Conservation (phyloP, 2,797 vertebrate species). For the Manis javanica region DNA sequence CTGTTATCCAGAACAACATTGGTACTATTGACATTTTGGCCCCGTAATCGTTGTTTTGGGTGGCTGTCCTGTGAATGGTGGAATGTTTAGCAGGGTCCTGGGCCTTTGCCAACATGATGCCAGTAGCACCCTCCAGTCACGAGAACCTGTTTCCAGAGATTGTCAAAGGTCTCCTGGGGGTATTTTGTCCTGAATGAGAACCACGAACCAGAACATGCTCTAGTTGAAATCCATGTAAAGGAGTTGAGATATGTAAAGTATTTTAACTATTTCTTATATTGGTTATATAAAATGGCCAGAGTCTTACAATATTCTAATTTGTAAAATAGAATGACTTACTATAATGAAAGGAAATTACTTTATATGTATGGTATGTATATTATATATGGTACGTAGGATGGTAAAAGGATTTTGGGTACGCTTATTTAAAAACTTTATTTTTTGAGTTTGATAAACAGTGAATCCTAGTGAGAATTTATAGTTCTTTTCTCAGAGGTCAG, state of each 20-base stretch:
- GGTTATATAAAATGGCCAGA: not conserved
- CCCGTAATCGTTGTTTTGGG: not conserved
- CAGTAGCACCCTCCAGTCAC: not conserved
- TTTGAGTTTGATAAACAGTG: slow-evolving; percentile 81
- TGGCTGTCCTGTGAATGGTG: not conserved
- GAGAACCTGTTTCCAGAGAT: not conserved
- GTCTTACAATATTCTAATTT: slow-evolving; percentile 20
- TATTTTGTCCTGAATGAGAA: not conserved
- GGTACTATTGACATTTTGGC: not conserved
- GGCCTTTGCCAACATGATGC: not conserved
- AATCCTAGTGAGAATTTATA: slow-evolving; percentile 84
- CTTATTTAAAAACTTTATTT: slow-evolving; percentile 55
- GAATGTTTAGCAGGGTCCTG: not conserved
- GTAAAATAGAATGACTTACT: not conserved
- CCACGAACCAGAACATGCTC: not conserved
- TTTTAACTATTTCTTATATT: not conserved
- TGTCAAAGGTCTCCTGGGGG: not conserved
- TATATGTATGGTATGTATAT: not conserved
- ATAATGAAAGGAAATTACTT: not conserved
- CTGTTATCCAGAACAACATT: not conserved
- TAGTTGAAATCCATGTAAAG: not conserved
- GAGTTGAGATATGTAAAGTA: not conserved
- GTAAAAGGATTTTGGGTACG: not conserved
- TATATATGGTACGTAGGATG: not conserved
- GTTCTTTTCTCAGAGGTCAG: slow-evolving; percentile 73